These are phyloP conservation scores for Tringa solitaria DNA, from an alignment of 2,113 vertebrate species.

Conservation along the genomic window DNA sequence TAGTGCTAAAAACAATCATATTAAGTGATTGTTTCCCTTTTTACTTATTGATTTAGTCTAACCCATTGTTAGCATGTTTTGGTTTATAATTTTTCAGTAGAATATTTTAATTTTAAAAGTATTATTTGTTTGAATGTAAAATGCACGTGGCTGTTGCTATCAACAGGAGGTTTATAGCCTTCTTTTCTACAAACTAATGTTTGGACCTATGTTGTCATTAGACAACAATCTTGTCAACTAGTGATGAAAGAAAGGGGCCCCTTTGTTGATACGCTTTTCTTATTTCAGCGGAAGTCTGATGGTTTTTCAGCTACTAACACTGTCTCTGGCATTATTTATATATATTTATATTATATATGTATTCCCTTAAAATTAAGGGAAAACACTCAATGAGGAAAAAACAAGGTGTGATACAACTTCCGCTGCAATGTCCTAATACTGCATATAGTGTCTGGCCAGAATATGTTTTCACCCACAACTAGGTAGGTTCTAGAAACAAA, in stretches of 20 bases:
- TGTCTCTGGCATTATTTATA: not conserved
- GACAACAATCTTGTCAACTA: not conserved
- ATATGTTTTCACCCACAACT: not conserved
- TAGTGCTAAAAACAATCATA: not conserved
- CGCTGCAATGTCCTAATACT: not conserved
- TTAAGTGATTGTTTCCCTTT: not conserved
- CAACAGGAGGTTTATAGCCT: not conserved
- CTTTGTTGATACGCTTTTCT: not conserved
- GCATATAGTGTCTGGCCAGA: not conserved
- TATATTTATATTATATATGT: not conserved
- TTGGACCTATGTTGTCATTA: not conserved
- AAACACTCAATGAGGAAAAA: not conserved
- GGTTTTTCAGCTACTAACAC: rapidly evolving
- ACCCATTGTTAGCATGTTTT: not conserved
- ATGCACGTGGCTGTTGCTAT: not conserved
- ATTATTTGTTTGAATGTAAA: not conserved
- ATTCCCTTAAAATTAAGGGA: not conserved
- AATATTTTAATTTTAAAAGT: not conserved
- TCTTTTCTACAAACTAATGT: not conserved
- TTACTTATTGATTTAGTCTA: not conserved
- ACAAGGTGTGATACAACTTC: not conserved
- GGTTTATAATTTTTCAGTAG: not conserved
- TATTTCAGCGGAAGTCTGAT: not conserved
- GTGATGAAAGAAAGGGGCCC: not conserved
- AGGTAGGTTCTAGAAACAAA: not conserved